Conservation (phyloP, 2,797 vertebrate species). For the Xerus rutilus region DNA sequence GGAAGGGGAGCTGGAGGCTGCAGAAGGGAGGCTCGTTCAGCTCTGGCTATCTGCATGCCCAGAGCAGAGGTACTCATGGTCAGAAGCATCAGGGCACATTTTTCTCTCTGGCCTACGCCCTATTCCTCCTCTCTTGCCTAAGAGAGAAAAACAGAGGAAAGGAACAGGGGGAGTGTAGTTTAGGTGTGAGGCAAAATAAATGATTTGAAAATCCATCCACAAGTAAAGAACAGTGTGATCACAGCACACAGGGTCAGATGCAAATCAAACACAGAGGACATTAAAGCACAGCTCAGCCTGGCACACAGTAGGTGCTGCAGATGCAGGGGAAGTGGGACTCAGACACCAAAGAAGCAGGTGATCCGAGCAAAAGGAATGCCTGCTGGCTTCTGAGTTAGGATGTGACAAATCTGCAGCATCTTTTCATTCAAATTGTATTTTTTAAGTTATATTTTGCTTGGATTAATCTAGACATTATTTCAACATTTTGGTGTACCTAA, state of each 20-base stretch:
- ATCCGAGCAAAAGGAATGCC: neutral
- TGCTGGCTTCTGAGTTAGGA: neutral
- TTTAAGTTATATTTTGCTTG: slow-evolving; percentile 7
- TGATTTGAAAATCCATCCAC: neutral
- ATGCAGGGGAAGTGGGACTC: neutral
- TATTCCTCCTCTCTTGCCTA: neutral
- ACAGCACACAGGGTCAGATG: neutral
- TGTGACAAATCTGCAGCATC: neutral
- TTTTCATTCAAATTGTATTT: neutral
- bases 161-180: fast-evolving
- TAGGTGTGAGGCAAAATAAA: neutral
- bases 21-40: neutral
- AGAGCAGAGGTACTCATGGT: neutral
- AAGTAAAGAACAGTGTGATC: neutral
- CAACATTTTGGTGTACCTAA: neutral
- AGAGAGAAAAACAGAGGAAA: neutral
- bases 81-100: neutral
- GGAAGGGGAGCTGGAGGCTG: neutral
- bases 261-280: neutral
- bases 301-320: neutral
- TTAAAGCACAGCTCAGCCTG: neutral
- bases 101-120: neutral
- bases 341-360: neutral
- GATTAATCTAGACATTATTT: neutral
- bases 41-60: neutral